Evolutionary conservation across 2,113 vertebrate species (phyloP).

Genomic region (Eolophus roseicapilla): DNA sequence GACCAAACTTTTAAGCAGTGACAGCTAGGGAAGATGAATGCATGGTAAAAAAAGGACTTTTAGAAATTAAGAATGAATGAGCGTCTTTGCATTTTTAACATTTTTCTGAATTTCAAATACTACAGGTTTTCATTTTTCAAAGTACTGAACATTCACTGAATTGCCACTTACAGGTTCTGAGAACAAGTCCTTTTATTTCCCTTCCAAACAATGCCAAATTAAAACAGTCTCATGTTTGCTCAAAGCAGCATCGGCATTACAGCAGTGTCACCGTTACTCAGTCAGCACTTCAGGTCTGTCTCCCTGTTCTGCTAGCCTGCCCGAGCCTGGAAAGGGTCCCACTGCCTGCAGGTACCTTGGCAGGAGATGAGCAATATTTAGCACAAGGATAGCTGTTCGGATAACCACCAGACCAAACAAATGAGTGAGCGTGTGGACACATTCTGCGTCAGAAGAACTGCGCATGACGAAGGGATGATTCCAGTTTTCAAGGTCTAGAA

Average conservation of each 20-base stretch:
- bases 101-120: not conserved
- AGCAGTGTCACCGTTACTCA: not conserved
- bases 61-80: not conserved
- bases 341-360: not conserved
- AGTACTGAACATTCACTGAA: not conserved
- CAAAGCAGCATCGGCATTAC: not conserved
- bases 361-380: not conserved
- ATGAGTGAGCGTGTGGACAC: not conserved
- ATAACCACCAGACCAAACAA: not conserved
- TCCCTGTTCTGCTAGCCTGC: not conserved
- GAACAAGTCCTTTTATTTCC: not conserved
- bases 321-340: not conserved
- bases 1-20: not conserved
- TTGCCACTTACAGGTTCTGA: not conserved
- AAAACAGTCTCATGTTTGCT: not conserved
- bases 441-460: not conserved
- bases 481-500: not conserved
- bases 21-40: not conserved
- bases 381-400: not conserved
- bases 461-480: not conserved
- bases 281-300: not conserved
- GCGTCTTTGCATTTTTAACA: not conserved
- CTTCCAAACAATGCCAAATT: not conserved
- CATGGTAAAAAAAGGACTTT: not conserved
- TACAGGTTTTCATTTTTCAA: not conserved